phyloP scores from a whole-genome alignment of 2,888 invertebrate species.

The Nematopogon swammerdamellus region DNA sequence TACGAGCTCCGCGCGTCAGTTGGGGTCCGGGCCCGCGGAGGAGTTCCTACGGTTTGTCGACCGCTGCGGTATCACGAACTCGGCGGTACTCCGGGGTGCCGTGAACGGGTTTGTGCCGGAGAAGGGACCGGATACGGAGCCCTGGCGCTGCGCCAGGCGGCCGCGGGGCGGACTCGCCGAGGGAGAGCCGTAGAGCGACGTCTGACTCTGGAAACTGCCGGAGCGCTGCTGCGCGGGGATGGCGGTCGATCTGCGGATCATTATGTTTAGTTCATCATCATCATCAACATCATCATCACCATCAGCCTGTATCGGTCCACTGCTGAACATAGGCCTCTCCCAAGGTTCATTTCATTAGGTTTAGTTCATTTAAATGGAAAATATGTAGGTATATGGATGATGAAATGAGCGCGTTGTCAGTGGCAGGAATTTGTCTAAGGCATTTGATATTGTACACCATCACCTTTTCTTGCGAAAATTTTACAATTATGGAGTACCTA shows the following conservation, averaged over 20 bases:
- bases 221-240: not conserved
- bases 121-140: slow-evolving; percentile 30
- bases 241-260: not conserved
- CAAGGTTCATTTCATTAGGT: no score
- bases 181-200: not conserved
- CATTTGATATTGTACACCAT: no score
- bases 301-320: no score
- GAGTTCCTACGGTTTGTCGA: not conserved
- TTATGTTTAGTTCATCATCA: no score
- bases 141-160: slow-evolving; percentile 22
- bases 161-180: slow-evolving; percentile 9
- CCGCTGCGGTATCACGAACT: not conserved
- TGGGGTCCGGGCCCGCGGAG: not conserved
- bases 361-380: no score
- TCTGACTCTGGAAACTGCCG: not conserved
- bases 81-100: slow-evolving; percentile 18
- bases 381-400: no score
- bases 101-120: slow-evolving; percentile 37
- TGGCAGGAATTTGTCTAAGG: no score
- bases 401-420: no score
- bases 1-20: not conserved
- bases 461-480: no score
- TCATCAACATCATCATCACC: no score
- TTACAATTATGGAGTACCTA: no score
- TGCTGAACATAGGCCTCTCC: no score